A percentile compares a stretch with the other conserved stretches of the same genome.
Conservation (phyloP, 2,797 vertebrate species). For the Anas bernieri region DNA sequence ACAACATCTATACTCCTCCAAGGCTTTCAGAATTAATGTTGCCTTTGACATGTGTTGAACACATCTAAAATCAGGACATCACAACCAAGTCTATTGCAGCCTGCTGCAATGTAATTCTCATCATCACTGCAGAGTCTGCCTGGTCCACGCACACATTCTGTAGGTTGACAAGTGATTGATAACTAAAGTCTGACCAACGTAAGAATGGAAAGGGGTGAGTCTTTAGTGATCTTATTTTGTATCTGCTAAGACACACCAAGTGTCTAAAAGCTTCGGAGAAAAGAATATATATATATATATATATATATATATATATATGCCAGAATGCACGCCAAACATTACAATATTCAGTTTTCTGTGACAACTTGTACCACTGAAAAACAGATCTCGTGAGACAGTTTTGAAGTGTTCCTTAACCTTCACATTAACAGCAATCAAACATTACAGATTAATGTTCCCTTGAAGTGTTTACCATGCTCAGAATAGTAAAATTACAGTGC, state of each 20-base stretch:
- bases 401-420: constrained; percentile 27
- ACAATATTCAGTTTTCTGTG: constrained; percentile 17
- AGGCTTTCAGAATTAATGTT: background rate
- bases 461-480: constrained; percentile 18
- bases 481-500: constrained; percentile 1
- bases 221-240: background rate
- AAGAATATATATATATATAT: background rate
- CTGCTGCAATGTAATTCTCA: background rate
- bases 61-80: background rate
- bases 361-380: constrained; percentile 17
- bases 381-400: constrained; percentile 4
- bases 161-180: background rate
- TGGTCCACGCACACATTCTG: background rate
- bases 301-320: background rate
- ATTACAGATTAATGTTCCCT: background rate
- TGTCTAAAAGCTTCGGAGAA: constrained; percentile 21
- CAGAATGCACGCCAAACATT: constrained; percentile 39
- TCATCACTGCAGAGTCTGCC: background rate
- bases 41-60: background rate
- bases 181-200: background rate
- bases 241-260: background rate
- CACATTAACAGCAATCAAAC: constrained; percentile 9
- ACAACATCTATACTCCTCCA: background rate
- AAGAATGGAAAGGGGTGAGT: background rate
- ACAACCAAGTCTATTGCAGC: background rate